Conservation (phyloP, 2,113 vertebrate genomes). For the Peucedramus taeniatus region DNA sequence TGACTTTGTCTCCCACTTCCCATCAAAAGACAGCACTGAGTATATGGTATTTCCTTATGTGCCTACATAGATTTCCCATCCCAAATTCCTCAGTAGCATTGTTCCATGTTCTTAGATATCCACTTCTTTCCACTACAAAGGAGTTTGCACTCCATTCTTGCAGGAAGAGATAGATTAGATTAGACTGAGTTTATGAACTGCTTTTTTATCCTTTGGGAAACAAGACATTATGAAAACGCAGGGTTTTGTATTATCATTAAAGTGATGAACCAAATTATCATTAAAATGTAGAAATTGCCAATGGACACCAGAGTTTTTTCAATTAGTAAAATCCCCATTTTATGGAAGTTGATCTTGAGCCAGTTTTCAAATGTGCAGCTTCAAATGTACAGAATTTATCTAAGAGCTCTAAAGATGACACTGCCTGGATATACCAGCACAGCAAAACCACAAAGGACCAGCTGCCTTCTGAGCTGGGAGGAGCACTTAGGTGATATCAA, state of each 20-base stretch:
- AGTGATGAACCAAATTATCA: not conserved
- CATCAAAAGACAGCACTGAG: not conserved
- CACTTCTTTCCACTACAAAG: not conserved
- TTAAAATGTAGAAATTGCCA: not conserved
- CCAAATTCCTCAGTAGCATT: not conserved
- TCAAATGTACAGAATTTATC: not conserved
- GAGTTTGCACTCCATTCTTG: not conserved
- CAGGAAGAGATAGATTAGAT: not conserved
- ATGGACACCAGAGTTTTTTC: not conserved
- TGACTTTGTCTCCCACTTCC: not conserved
- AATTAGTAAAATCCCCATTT: not conserved
- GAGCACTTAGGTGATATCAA: slow-evolving; percentile 23
- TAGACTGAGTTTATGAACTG: not conserved
- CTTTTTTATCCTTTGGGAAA: not conserved
- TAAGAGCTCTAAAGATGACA: not conserved
- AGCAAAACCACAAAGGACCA: not conserved
- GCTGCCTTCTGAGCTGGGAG: not conserved
- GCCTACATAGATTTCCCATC: not conserved
- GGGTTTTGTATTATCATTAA: not conserved
- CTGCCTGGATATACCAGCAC: not conserved
- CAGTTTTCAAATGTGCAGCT: not conserved
- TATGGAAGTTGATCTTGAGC: not conserved
- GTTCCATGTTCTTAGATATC: not conserved
- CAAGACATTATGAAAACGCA: not conserved
- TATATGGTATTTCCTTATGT: not conserved